These are phyloP conservation scores for Notamacropus eugenii DNA, from an alignment of 2,797 vertebrate genomes.

Conservation along the genomic window DNA sequence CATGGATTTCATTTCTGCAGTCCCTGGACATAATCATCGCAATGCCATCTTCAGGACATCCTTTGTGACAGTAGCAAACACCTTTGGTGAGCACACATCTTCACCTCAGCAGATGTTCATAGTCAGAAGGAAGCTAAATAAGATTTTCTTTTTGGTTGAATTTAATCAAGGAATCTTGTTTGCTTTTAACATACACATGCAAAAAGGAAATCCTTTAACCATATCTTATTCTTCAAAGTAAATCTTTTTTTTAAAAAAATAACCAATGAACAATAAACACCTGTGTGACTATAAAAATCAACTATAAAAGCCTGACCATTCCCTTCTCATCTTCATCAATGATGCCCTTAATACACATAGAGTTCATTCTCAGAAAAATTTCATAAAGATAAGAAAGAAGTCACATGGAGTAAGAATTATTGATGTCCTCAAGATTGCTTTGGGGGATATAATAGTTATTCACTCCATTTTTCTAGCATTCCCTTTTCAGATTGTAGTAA, in stretches of 20 bases:
- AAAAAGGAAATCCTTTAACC: not conserved
- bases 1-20: not conserved
- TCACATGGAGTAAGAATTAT: not conserved
- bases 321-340: not conserved
- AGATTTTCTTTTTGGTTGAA: not conserved
- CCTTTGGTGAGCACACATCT: not conserved
- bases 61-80: not conserved
- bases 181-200: not conserved
- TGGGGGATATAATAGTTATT: not conserved
- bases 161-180: not conserved
- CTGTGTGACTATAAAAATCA: not conserved
- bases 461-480: not conserved
- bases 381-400: not conserved
- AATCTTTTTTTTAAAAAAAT: not conserved
- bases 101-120: not conserved
- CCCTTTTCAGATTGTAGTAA: not conserved
- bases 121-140: not conserved
- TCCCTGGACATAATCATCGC: not conserved
- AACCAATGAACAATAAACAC: not conserved
- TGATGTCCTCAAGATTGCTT: not conserved
- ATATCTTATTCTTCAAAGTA: not conserved
- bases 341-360: not conserved
- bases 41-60: not conserved
- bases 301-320: not conserved
- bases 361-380: not conserved